Evolutionary conservation across 1,140 invertebrate genomes (phyloP).

Genomic region (Drosophila elegans): DNA sequence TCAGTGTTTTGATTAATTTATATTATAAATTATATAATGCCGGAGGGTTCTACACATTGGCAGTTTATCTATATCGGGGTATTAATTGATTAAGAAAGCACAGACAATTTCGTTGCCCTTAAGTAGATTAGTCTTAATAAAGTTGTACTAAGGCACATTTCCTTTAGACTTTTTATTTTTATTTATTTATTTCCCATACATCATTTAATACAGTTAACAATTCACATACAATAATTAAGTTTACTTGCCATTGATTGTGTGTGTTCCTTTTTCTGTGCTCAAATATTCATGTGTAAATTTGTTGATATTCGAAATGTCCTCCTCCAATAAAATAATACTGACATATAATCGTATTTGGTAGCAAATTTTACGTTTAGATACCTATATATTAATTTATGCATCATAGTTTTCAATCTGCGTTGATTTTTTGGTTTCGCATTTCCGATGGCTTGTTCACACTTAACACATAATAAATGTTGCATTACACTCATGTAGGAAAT

Average conservation of each 20-base stretch:
- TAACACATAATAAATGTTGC: constrained; percentile 24
- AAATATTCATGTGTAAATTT: constrained; percentile 66
- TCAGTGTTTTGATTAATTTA: not conserved
- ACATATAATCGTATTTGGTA: constrained; percentile 42
- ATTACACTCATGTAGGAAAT: constrained; percentile 50
- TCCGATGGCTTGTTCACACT: constrained; percentile 42
- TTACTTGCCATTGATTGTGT: constrained; percentile 79
- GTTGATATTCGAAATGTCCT: constrained; percentile 40
- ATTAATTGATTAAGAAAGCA: no score
- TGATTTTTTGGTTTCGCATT: constrained; percentile 21
- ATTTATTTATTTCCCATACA: constrained; percentile 69
- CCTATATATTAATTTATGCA: constrained; percentile 32
- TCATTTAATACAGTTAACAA: constrained; percentile 80
- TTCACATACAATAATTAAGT: constrained; percentile 81
- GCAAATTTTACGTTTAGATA: constrained; percentile 41
- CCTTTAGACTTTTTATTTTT: constrained; percentile 23
- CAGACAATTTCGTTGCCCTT: no score
- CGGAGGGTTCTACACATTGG: not conserved
- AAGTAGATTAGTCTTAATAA: no score
- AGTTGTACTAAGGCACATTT: not conserved
- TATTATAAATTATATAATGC: not conserved
- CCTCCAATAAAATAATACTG: constrained; percentile 22
- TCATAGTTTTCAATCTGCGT: constrained; percentile 15
- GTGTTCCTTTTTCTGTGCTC: constrained; percentile 55
- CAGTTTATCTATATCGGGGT: not conserved